Base-by-base conservation (phyloP, 1,140 invertebrate species). In the Pseudomyrmex concolor region DNA sequence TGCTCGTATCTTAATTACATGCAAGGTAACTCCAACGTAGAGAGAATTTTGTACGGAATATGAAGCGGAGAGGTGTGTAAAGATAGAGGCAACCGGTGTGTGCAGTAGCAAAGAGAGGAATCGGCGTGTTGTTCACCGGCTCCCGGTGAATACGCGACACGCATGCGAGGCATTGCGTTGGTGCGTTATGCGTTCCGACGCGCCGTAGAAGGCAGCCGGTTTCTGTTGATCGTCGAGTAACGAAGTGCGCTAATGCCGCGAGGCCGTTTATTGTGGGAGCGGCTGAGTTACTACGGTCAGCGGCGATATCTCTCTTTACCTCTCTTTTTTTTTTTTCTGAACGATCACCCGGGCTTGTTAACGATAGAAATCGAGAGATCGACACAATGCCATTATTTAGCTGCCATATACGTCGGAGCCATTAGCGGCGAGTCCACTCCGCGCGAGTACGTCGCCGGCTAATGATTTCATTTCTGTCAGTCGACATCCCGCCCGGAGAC, bases 331-430 rank as follows among this genome's bases (percentile, higher is more conserved):
- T 5, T 51, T 22, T 48, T 78, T 93, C 92, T 86, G 86, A 34
- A 34, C 84, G 82, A 68, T 86, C 86, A 84, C 63, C 70, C 68
- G 84, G 34, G 85, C 92, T 93, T 94, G 93, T 94, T 94, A 93
- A 93, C 92, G 92, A 93, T 93, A 93, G 91, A 93, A 93, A 93
- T 93, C 89, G 51, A 64, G 50, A 90, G 89, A 92, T 90, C 88
- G 90, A 72, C 91, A 92, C 92, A 93, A 93, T 93, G 91, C 91
- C 91, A 94, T 94, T 94, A 94, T 94, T 93, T 92, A 92, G 89
- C 90, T 84, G 87, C 89, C 86, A 87, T 90, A 86, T 80, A 85
- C 82, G 83, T 50, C 68, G 5, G 64, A 7, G 81, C 89, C 89
- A 94, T 94, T 93, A 94, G 89, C 83, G 70, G 86, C 66, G 76